Conservation (phyloP, 2,888 invertebrate genomes). For the Priocnemis perturbator region DNA sequence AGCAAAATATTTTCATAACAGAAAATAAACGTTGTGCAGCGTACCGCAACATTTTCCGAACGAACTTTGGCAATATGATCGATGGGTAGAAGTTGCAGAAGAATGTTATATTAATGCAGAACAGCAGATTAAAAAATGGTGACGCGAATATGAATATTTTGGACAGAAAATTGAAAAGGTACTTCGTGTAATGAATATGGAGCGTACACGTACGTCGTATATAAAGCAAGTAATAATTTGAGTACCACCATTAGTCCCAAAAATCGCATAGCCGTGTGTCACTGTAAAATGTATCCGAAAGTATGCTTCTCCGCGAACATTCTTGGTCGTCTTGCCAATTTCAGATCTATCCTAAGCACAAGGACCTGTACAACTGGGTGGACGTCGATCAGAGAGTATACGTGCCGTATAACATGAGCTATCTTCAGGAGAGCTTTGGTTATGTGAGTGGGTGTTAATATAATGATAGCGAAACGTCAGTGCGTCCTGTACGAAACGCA, state of each 20-base stretch:
- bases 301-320: not conserved
- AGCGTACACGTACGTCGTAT: too few relatives aligned
- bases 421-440: slow-evolving; percentile 74
- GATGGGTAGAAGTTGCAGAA: too few relatives aligned
- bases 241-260: too few relatives aligned
- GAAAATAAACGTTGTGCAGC: not conserved
- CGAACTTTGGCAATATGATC: too few relatives aligned
- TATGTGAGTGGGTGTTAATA: slow-evolving; percentile 70
- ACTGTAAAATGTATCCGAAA: not conserved
- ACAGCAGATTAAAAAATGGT: too few relatives aligned
- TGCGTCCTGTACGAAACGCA: not conserved
- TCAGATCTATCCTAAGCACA: slow-evolving; percentile 74
- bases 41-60: too few relatives aligned
- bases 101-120: too few relatives aligned
- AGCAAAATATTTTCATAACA: not conserved
- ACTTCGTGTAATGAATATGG: too few relatives aligned
- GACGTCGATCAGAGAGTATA: slow-evolving; percentile 73
- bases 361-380: slow-evolving; percentile 73
- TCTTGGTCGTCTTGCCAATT: slow-evolving; percentile 21
- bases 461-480: slow-evolving; percentile 7
- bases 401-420: slow-evolving; percentile 72
- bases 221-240: too few relatives aligned
- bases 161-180: too few relatives aligned
- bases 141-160: too few relatives aligned
- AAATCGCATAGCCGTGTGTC: too few relatives aligned